phyloP scores from a whole-genome alignment of 2,797 vertebrate species.

The Serranus cabrilla region DNA sequence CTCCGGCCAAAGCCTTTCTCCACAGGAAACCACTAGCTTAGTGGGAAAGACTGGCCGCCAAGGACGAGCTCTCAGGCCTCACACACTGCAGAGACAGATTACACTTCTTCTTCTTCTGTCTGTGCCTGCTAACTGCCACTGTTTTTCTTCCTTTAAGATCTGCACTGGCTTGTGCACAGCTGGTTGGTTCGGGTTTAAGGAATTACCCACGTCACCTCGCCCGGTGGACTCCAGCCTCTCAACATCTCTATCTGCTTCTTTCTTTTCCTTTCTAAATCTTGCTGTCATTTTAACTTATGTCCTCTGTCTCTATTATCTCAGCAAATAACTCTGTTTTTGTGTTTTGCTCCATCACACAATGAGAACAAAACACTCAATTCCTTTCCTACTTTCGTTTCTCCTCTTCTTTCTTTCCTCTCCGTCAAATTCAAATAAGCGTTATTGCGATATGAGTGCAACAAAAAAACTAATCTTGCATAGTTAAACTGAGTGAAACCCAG shows the following conservation, averaged over 20 bases:
- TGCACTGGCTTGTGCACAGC: slow-evolving; percentile 20
- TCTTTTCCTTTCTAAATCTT: slow-evolving; percentile 11
- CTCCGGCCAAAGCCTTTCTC: slow-evolving; percentile 48
- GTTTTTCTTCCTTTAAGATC: slow-evolving; percentile 10
- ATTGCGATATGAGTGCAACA: slow-evolving; percentile 8
- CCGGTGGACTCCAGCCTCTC: slow-evolving; percentile 42
- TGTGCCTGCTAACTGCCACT: not conserved
- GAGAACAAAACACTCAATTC: slow-evolving; percentile 8
- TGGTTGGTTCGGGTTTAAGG: slow-evolving; percentile 33
- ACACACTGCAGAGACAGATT: slow-evolving; percentile 27
- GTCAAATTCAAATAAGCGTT: slow-evolving; percentile 6
- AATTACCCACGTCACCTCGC: slow-evolving; percentile 42
- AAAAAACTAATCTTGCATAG: slow-evolving; percentile 28
- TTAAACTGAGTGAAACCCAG: slow-evolving; percentile 20
- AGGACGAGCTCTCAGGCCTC: slow-evolving; percentile 46
- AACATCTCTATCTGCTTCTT: slow-evolving; percentile 26
- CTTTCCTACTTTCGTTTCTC: not conserved
- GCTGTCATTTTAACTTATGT: slow-evolving; percentile 25
- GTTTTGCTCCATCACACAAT: slow-evolving; percentile 36
- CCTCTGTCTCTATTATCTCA: slow-evolving; percentile 30
- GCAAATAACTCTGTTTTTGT: slow-evolving; percentile 22
- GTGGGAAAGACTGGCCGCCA: slow-evolving; percentile 26
- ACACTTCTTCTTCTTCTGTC: not conserved
- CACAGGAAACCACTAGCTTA: slow-evolving; percentile 41
- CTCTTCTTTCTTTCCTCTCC: not conserved